Conservation (phyloP, 2,888 invertebrate genomes). For the Thera britannica region DNA sequence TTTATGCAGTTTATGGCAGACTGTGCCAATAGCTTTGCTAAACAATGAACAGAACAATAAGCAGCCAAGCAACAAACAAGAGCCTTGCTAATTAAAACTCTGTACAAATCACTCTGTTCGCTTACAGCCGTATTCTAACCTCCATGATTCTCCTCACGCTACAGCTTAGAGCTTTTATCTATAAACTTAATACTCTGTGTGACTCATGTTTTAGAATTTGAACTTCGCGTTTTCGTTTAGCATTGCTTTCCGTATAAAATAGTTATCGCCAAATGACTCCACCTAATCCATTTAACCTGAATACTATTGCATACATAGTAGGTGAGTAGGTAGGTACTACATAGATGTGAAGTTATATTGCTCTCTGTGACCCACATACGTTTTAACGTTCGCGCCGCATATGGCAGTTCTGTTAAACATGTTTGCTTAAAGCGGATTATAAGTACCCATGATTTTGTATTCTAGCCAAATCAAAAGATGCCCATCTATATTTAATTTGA, state of each 20-base stretch:
- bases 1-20: constrained; percentile 26
- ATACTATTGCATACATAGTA: constrained; percentile 26
- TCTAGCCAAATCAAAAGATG: constrained; percentile 16
- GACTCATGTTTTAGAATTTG: too few relatives aligned
- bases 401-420: constrained; percentile 41
- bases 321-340: neutral
- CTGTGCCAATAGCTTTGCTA: constrained; percentile 16
- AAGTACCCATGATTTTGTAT: constrained; percentile 1
- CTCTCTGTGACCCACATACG: constrained; percentile 54
- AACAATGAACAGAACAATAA: constrained; percentile 14
- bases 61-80: neutral
- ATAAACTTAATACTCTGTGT: too few relatives aligned
- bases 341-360: constrained; percentile 43
- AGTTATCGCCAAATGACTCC: constrained; percentile 29
- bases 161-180: too few relatives aligned
- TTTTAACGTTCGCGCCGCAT: constrained; percentile 46
- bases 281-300: constrained; percentile 29
- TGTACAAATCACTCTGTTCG: neutral
- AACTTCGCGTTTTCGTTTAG: too few relatives aligned
- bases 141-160: too few relatives aligned
- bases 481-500: constrained; percentile 2
- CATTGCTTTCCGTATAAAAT: constrained; percentile 12
- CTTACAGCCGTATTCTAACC: constrained; percentile 1
- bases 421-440: constrained; percentile 36
- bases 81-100: neutral